Evolutionary conservation across 2,888 invertebrate species (phyloP).

Genomic region (Myathropa florea): DNA sequence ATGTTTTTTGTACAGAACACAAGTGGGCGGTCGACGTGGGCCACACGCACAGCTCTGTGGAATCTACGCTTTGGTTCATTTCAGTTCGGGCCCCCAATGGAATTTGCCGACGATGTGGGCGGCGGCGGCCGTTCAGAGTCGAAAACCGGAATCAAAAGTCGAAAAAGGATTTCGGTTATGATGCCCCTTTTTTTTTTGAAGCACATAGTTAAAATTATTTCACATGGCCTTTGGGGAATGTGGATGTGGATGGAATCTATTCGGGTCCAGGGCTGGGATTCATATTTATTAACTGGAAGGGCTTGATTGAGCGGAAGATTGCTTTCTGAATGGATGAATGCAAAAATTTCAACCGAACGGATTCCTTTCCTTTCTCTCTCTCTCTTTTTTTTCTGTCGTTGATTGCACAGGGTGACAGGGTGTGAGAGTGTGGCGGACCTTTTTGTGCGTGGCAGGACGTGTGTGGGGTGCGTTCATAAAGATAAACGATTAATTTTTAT

Average conservation of each 20-base stretch:
- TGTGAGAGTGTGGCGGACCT: not conserved
- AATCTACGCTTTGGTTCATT: not conserved
- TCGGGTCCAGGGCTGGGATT: conserved; percentile 3
- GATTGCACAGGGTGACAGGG: conserved; percentile 12
- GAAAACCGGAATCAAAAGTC: conserved; percentile 25
- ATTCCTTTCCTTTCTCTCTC: conserved; percentile 3
- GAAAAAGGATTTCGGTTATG: not conserved
- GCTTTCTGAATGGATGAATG: conserved; percentile 51
- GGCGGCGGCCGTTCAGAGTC: too few relatives aligned
- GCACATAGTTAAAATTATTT: conserved; percentile 26
- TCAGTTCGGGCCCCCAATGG: not conserved
- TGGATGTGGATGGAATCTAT: not conserved
- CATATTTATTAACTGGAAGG: conserved; percentile 63
- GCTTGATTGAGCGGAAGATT: conserved; percentile 69
- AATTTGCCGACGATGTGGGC: not conserved
- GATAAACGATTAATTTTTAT: conserved; percentile 66
- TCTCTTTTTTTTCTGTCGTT: not conserved
- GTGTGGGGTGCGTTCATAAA: not conserved
- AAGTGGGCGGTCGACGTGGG: not conserved
- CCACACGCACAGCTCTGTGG: not conserved
- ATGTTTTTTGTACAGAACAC: conserved; percentile 4
- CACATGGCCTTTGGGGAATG: conserved; percentile 20
- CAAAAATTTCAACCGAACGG: conserved; percentile 34
- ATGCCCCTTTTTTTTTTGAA: not conserved
- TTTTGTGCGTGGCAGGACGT: not conserved